Evolutionary conservation across 1,140 invertebrate species (phyloP), one percentile per base, ranked within the genome.

Genomic region (Papilio xuthus): DNA sequence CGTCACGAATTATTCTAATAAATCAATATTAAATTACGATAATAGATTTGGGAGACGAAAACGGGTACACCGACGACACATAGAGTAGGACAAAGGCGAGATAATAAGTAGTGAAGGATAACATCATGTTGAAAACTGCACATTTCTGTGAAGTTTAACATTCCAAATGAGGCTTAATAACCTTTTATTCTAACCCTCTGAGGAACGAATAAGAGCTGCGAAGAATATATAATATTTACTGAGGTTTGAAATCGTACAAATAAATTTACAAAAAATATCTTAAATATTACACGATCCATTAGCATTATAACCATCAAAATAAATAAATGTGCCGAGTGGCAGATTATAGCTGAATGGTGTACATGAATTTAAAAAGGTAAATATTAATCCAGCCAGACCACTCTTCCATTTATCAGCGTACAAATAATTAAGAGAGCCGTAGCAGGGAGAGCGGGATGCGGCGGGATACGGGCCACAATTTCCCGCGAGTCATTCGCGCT

Each of bases 401-500:
- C 60, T 67, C 60, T 67, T 67, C 26, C 12, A 67, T 67, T 67
- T 28, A 67, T 28, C 60, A 32, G 23, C 12, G 60, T 28, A 67
- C 60, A 67, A 28, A 28, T 67, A 67, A 67, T 28, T 67, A 67
- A 67, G 26, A 67, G 60, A 26, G 26, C 15, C 9, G 60, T 18
- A 13, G 32, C 26, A 8, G 26, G 13, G 26, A 4, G 20, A 23
- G 26, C 13, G 60, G 60, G 60, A 32, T 4, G 60, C 60, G 60
- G 60, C 26, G 26, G 26, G 60, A 67, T 67, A 23, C 12, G 26
- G 26, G 10, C 60, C 7, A 7, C 26, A 67, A 15, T 67, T 67
- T 28, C 60, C 26, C 23, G 23, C 23, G 12, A 60, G 18, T 20
- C 50, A 26, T 15, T 67, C 60, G 23, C 60, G 12, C 60, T 67